A percentile compares a stretch with the other conserved stretches of the same genome.
Evolutionary conservation across 2,888 invertebrate genomes (phyloP).

Genomic region (Synanthedon tipuliformis): DNA sequence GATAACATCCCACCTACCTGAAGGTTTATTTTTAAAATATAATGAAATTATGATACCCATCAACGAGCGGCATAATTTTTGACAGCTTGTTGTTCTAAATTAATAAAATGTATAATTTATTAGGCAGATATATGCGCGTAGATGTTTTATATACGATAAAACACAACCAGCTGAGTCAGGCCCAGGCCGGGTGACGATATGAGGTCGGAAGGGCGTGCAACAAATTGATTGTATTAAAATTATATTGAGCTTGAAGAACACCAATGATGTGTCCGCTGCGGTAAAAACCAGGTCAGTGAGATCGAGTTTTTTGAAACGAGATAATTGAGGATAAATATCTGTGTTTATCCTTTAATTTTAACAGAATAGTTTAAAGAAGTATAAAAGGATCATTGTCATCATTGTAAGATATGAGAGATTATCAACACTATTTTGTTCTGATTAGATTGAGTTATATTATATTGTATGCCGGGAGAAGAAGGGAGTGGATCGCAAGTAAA

Average conservation of each 20-base stretch:
- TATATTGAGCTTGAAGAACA: constrained; percentile 4
- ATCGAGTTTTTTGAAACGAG: background rate
- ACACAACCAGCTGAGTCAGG: constrained; percentile 5
- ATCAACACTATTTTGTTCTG: no score
- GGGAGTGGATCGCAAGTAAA: no score
- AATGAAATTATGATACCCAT: no score
- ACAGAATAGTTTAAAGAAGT: no score
- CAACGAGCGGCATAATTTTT: background rate
- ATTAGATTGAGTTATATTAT: no score
- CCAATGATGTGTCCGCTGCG: background rate
- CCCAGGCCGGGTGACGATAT: constrained; percentile 21
- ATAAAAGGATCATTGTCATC: no score
- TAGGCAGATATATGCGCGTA: constrained; percentile 1
- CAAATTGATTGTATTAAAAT: constrained; percentile 25
- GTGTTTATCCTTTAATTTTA: no score
- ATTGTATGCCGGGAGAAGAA: no score
- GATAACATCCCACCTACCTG: no score
- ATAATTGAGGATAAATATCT: no score
- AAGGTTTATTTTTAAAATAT: no score
- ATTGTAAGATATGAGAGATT: no score
- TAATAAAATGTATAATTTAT: background rate
- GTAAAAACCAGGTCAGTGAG: background rate
- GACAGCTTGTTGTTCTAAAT: background rate
- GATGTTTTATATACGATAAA: constrained; percentile 20
- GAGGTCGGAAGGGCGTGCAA: constrained; percentile 32